Evolutionary conservation across 2,797 vertebrate genomes (phyloP), one percentile per base, ranked within the genome.

Genomic region (Microctenopoma lineatum): DNA sequence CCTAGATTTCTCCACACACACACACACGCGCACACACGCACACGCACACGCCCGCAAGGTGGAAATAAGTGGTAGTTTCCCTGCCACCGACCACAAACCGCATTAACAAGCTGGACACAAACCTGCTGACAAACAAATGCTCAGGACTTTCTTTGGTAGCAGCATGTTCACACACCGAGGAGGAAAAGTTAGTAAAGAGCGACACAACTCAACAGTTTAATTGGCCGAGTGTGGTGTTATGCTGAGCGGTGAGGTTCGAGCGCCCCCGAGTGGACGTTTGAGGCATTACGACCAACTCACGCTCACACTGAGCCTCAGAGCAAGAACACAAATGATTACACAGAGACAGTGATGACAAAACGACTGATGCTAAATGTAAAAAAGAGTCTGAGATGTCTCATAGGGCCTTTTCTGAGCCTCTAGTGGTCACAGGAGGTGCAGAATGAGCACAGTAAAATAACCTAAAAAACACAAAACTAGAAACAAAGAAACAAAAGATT

Each of bases 1-100:
- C 90, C 91, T 91, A 84, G 52, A 87, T 88, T 85, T 81, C 58
- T 66, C 15, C 64, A 54, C 75, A 56, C 66, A 41, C 67, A 2
- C 56, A 15, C 38, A 51, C 51, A 14, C 39, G 12, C 39, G n/a
- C 32, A 3, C 46, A 8, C 39, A 16, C 60, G 5, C 55, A 13
- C 42, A 12, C 36, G 46, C 38, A 14, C 13, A 27, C 36, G 36
- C 41, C 61, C 65, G 60, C 63, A 54, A 39, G 51, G 18, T 73
- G 53, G 39, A 50, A 68, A 59, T 60, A 45, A 51, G 34, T 26
- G 44, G 44, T 26, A 0, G 3, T 16, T 60, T 32, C 26, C 25
- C 25, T 38, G 18, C 34, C 34, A 48, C 47, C 27, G 14, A 64
- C 53, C 62, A 64, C 27, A 50, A 6, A 18, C 3, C 3, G 11